phyloP scores from a whole-genome alignment of 2,888 invertebrate species.

The Drosophila mettleri region DNA sequence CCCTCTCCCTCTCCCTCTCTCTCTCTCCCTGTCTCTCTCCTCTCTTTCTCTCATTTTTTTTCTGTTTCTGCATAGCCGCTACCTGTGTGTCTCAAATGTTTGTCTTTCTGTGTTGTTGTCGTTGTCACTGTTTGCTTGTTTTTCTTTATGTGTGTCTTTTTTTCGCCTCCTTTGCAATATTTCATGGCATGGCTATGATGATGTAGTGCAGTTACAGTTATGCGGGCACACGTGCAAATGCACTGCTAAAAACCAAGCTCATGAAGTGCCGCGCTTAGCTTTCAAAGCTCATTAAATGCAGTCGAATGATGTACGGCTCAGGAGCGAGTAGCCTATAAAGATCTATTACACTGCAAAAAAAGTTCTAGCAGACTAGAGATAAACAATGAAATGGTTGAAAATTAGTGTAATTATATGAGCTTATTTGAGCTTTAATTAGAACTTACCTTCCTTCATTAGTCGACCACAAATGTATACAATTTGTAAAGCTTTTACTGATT shows the following conservation, averaged over 20 bases:
- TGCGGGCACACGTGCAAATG: slow-evolving; percentile 44
- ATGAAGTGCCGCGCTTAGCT: not conserved
- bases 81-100: slow-evolving; percentile 6
- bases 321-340: not conserved
- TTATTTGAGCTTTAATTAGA: too few relatives aligned
- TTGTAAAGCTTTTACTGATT: too few relatives aligned
- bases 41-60: slow-evolving; percentile 5
- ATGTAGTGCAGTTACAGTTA: slow-evolving; percentile 47
- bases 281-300: slow-evolving; percentile 12
- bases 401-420: too few relatives aligned
- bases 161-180: slow-evolving; percentile 27
- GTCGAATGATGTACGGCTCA: not conserved
- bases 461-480: too few relatives aligned
- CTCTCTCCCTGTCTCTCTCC: slow-evolving; percentile 4
- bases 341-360: not conserved
- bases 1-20: slow-evolving; percentile 6
- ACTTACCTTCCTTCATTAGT: too few relatives aligned
- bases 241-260: slow-evolving; percentile 40
- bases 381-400: too few relatives aligned
- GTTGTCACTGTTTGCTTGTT: slow-evolving; percentile 25
- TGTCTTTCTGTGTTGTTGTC: slow-evolving; percentile 11
- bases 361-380: too few relatives aligned
- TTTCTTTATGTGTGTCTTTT: slow-evolving; percentile 19
- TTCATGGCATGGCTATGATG: slow-evolving; percentile 38
- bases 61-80: not conserved